Evolutionary conservation across 2,113 vertebrate genomes (phyloP), one percentile per base, ranked within the genome.

Genomic region (Ophiodon elongatus): DNA sequence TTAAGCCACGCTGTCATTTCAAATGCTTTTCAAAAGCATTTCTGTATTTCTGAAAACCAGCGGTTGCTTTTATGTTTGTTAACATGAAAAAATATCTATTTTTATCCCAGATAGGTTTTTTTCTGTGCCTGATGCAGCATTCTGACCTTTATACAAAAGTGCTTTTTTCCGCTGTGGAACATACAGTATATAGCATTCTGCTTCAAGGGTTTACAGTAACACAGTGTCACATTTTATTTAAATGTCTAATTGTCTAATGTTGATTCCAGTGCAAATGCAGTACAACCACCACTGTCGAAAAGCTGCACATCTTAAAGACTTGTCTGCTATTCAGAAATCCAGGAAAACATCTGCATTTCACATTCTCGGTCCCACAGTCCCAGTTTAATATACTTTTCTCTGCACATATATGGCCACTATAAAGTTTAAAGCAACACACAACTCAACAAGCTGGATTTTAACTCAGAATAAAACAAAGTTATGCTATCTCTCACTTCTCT

Each of bases 271-370:
- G 19, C 45, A 64, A 83, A 79, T 70, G 23, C 31, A 35, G 11
- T 62, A 31, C 27, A 78, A n/a, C 71, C 41, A 64, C 47, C 43
- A 33, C 47, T 21, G 43, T 43, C 4, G 7, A 90, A 57, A 86
- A 78, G 33, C 67, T 69, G 45, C 54, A 37, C 72, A 68, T 79
- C 74, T 45, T 27, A 68, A 74, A 60, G 62, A 86, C 33, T 1
- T 74, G 27, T 74, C 65, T 47, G 33, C 31, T 39, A 39, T 76
- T 80, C 54, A 69, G 31, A 41, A 67, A 31, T 79, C 43, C 33
- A 72, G 29, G 2, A 82, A 85, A 84, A 88, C 88, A 91, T 84
- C 88, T 93, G 90, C 45, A 80, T 86, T 88, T 83, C 85, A 39
- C 84, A 85, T 84, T 29, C 21, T 52, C 31, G 43, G 76, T 90